phyloP scores from a whole-genome alignment of 2,113 vertebrate species.

The Microtus montanus region DNA sequence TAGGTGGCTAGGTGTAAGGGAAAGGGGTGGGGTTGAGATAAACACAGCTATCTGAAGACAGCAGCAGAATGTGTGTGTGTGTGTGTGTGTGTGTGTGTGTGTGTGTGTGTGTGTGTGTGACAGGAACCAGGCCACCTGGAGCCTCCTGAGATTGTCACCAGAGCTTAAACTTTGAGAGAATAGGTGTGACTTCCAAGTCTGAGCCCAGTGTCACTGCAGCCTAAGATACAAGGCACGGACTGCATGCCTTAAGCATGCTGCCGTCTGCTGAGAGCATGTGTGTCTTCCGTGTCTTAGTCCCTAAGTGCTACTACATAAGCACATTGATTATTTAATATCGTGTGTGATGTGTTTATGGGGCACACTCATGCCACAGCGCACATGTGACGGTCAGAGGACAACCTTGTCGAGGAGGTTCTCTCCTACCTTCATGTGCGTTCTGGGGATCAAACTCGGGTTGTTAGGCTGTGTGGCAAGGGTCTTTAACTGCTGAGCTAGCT shows the following conservation, averaged over 20 bases:
- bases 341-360: not conserved
- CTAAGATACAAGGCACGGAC: too few species aligned
- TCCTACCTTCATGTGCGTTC: not conserved
- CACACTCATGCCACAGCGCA: too few species aligned
- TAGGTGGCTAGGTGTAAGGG: not conserved
- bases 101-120: not conserved
- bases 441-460: not conserved
- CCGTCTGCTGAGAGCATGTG: too few species aligned
- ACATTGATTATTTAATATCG: not conserved
- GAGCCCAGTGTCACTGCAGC: not conserved
- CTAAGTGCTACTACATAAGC: not conserved
- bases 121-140: not conserved
- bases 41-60: accelerated
- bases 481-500: not conserved
- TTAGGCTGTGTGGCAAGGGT: not conserved
- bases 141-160: not conserved
- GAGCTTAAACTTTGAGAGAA: too few species aligned
- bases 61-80: too few species aligned
- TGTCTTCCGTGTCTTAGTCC: not conserved
- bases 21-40: not conserved
- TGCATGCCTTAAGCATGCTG: not conserved
- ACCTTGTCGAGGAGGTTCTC: not conserved
- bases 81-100: not conserved
- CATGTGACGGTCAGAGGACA: not conserved
- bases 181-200: not conserved